Evolutionary conservation across 2,113 vertebrate species (phyloP).

Genomic region (Neoarius graeffei): DNA sequence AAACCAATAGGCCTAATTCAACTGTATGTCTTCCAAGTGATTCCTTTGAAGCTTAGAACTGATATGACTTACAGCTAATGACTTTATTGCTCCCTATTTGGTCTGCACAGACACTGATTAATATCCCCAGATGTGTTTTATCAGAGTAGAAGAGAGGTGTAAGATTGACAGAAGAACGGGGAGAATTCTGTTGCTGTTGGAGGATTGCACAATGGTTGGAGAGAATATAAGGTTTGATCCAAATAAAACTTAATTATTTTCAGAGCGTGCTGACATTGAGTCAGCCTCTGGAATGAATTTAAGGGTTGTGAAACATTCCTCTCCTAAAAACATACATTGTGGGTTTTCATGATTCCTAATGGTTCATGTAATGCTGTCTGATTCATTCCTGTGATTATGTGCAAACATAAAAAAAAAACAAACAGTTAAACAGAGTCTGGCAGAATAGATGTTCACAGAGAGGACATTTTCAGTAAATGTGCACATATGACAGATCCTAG

Average conservation of each 20-base stretch:
- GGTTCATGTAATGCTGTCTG: background rate
- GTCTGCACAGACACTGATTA: background rate
- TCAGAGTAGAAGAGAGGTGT: background rate
- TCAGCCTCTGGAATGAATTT: background rate
- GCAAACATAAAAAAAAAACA: background rate
- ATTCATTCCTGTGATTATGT: background rate
- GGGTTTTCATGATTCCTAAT: background rate
- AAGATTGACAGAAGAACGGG: background rate
- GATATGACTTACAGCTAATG: background rate
- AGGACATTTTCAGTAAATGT: background rate
- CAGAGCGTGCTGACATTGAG: background rate
- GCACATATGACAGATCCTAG: background rate
- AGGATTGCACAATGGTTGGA: background rate
- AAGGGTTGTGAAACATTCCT: constrained; percentile 21
- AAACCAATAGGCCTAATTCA: background rate
- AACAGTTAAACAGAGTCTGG: background rate
- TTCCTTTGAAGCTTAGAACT: background rate
- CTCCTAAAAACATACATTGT: background rate
- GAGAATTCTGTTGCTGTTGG: background rate
- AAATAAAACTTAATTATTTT: constrained; percentile 10
- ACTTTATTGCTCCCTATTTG: background rate
- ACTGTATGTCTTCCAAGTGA: too few relatives aligned
- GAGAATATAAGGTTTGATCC: background rate
- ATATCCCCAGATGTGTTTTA: background rate
- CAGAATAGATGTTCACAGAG: background rate